These are phyloP conservation scores for Lasioglossum marginatum DNA, from an alignment of 2,888 invertebrate genomes.

Conservation along the genomic window DNA sequence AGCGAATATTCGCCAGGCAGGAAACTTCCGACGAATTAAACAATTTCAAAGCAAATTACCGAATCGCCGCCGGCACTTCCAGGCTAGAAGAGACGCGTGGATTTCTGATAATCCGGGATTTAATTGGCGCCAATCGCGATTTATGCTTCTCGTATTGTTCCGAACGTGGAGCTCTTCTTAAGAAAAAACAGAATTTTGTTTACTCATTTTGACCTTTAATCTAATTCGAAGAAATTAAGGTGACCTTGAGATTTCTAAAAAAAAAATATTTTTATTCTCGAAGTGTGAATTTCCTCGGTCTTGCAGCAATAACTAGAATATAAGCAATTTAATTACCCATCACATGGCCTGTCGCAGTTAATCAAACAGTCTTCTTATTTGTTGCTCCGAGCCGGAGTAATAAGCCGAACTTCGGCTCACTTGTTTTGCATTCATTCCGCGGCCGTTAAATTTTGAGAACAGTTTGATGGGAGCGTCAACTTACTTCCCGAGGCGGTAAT, in stretches of 20 bases:
- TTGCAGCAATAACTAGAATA: background rate
- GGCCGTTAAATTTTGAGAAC: background rate
- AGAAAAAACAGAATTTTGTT: background rate
- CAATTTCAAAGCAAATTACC: background rate
- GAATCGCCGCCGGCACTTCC: background rate
- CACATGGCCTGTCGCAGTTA: background rate
- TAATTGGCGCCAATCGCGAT: background rate
- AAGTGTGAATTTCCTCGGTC: background rate
- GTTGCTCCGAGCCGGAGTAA: background rate
- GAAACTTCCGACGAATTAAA: slow-evolving; percentile 3
- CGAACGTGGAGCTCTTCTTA: background rate
- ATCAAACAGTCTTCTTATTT: background rate
- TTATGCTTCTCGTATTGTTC: background rate
- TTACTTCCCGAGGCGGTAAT: background rate
- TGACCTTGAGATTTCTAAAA: too few species aligned
- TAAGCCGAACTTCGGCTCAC: background rate
- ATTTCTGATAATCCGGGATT: background rate
- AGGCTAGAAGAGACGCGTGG: background rate
- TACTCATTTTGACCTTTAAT: background rate
- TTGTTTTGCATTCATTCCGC: background rate
- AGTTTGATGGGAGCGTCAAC: background rate
- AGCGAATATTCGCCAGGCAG: background rate
- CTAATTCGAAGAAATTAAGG: too few species aligned
- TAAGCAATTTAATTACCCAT: background rate
- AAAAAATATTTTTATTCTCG: too few species aligned